Base-by-base conservation (phyloP, 2,113 vertebrate genomes). In the Ancistrus triradiatus region DNA sequence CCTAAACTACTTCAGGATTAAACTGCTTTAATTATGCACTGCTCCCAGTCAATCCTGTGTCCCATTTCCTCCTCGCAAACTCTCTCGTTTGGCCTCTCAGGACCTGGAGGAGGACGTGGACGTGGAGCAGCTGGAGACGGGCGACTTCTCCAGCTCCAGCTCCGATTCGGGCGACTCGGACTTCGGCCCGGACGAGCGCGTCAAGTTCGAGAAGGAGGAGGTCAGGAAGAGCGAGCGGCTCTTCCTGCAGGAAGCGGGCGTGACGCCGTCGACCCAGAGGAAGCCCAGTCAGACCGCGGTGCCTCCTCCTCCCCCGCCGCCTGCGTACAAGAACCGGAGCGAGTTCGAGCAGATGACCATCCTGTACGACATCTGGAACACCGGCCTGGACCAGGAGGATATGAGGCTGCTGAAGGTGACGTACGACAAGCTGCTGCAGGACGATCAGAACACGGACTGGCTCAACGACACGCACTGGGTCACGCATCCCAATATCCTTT, bases 311-410 rank as follows among this genome's bases (percentile, higher is more conserved):
- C 65, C 55, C 0, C 58, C 69, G 0, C 73, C 35, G 77, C 75
- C 31, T 24, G 79, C 80, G 56, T 94, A 74, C 3, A 90, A 93
- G 27, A 85, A 87, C 6, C 91, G 93, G 40, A 91, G 90, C 0
- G 91, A 97, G 82, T 95, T 94, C 61, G 93, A 97, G 79, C 92
- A 97, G 81, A 97, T 97, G 94, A 95, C 94, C 59, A 95, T 94
- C 73, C 77, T 95, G 5, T 97, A 97, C 13, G 94, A 97, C 79
- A 95, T 97, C 80, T 97, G 94, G 94, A 95, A 94, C 81, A 83
- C 83, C 0, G 94, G 94, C 4, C 74, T 97, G 69, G 94, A 97
- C 22, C 77, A 80, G 1, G 94, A 97, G 74, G 94, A 97, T 78
- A 76, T 92, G 86, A 68, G 73, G 14, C 85, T 90, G 64, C 82